A percentile compares a stretch with the other conserved stretches of the same genome.
Conservation (phyloP, 1,140 invertebrate genomes). For the Bombus waltoni region DNA sequence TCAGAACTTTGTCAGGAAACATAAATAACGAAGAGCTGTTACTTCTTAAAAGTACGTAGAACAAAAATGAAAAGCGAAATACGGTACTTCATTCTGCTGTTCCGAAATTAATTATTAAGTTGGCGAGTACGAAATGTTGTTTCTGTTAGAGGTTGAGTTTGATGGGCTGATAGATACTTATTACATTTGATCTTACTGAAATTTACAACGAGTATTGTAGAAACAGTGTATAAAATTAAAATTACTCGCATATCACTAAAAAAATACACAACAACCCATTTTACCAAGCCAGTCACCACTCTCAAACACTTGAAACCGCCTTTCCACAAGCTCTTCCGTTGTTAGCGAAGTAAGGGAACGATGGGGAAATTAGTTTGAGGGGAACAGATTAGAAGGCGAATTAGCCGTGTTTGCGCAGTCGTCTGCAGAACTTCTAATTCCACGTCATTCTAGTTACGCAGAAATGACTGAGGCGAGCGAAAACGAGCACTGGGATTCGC, state of each 20-base stretch:
- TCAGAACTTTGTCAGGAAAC: neutral
- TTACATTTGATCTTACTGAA: no score
- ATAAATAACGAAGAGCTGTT: neutral
- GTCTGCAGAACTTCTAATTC: slow-evolving; percentile 18
- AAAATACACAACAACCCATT: neutral
- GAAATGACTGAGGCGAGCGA: neutral
- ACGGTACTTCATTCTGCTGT: neutral
- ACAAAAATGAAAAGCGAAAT: neutral
- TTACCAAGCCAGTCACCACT: neutral
- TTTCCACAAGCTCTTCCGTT: neutral
- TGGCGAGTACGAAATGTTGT: neutral
- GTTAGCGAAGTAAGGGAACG: slow-evolving; percentile 2
- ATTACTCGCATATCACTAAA: neutral
- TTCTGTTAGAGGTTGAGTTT: neutral
- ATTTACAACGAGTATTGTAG: no score
- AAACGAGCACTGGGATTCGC: slow-evolving; percentile 15
- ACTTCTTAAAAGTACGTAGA: neutral
- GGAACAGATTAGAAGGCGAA: neutral
- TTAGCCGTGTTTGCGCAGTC: slow-evolving; percentile 12
- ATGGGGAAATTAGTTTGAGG: neutral
- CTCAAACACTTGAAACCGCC: neutral
- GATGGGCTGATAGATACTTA: neutral
- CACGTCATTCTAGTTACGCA: slow-evolving; percentile 15
- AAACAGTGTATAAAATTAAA: no score
- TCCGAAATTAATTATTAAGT: neutral